Conservation (phyloP, 2,797 vertebrate species). For the Thamnophis elegans region DNA sequence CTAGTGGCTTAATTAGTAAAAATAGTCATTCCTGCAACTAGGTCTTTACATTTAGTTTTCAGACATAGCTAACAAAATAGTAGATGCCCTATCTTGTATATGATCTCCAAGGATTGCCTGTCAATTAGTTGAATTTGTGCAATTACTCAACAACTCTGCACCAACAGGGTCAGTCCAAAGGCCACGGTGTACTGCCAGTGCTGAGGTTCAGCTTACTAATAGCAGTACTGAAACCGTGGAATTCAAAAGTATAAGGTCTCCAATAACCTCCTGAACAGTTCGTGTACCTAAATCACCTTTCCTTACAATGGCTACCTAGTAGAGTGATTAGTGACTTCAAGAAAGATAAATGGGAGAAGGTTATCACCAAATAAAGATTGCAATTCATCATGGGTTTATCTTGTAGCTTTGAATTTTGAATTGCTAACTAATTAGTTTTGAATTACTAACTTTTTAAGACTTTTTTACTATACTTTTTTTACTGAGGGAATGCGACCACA, state of each 20-base stretch:
- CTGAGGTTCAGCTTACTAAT: background rate
- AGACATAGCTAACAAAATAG: background rate
- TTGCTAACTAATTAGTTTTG: background rate
- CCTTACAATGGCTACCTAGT: background rate
- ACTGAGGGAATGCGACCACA: background rate
- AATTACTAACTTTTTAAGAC: constrained; percentile 39
- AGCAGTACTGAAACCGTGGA: background rate
- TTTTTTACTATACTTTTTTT: constrained; percentile 44
- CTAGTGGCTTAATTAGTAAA: background rate
- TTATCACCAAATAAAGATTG: background rate
- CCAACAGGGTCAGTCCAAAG: background rate
- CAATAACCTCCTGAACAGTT: background rate
- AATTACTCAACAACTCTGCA: background rate
- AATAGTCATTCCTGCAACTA: background rate
- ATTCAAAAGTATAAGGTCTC: background rate
- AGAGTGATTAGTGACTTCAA: background rate
- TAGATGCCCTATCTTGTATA: background rate
- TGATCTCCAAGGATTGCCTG: background rate
- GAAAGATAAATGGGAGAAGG: background rate
- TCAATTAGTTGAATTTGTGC: background rate
- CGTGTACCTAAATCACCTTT: background rate
- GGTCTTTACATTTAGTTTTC: background rate
- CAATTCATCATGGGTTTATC: background rate
- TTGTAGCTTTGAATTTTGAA: background rate
- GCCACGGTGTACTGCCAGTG: background rate